phyloP scores from a whole-genome alignment of 2,113 vertebrate species.

The Hystrix cristata region DNA sequence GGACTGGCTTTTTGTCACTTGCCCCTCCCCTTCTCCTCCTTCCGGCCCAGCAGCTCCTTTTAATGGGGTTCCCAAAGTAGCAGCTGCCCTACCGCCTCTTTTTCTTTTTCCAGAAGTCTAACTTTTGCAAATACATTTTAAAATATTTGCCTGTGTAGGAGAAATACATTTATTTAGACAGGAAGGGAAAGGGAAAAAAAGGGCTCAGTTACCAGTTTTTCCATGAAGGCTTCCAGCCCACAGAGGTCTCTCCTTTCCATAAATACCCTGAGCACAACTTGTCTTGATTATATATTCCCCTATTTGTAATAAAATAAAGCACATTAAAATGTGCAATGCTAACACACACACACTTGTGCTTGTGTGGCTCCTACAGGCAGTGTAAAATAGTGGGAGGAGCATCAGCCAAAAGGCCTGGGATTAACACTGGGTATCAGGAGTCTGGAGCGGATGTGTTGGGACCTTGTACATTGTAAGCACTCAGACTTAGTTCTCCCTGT shows the following conservation, averaged over 20 bases:
- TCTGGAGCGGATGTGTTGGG: background rate
- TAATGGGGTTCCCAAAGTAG: slow-evolving; percentile 42
- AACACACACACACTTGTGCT: background rate
- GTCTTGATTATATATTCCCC: slow-evolving; percentile 64
- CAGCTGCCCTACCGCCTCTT: slow-evolving; percentile 48
- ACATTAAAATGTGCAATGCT: slow-evolving; percentile 33
- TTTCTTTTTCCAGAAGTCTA: slow-evolving; percentile 77
- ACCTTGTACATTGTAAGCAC: background rate
- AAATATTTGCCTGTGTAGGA: slow-evolving; percentile 84
- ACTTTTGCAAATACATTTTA: slow-evolving; percentile 78
- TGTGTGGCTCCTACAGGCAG: background rate
- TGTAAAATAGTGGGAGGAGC: background rate
- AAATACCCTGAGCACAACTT: slow-evolving; percentile 76
- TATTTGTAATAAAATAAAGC: slow-evolving; percentile 69
- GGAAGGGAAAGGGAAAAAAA: slow-evolving; percentile 53
- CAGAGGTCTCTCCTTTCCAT: slow-evolving; percentile 82
- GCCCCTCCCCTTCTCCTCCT: background rate
- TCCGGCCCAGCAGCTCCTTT: slow-evolving; percentile 22
- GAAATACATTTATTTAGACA: slow-evolving; percentile 82
- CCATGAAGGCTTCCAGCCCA: slow-evolving; percentile 80
- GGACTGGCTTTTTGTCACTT: background rate
- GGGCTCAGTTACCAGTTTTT: slow-evolving; percentile 78
- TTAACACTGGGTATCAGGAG: background rate
- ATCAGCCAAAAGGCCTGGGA: background rate
- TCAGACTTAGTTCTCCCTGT: background rate